Evolutionary conservation across 2,888 invertebrate genomes (phyloP).

Genomic region (Rutpela maculata): DNA sequence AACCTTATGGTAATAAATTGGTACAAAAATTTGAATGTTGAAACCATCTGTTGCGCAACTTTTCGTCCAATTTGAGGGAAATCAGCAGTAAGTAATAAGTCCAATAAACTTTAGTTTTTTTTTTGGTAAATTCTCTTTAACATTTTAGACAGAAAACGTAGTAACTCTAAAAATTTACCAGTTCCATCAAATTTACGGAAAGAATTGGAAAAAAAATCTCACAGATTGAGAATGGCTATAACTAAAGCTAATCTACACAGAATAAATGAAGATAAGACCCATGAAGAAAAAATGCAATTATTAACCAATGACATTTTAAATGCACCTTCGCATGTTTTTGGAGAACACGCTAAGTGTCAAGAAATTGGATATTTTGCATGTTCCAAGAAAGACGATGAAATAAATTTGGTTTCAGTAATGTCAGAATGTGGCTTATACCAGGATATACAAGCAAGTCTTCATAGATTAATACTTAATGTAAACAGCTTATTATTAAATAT

Average conservation of each 20-base stretch:
- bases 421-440: constrained; percentile 14
- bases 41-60: constrained; percentile 49
- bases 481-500: constrained; percentile 27
- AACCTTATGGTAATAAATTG: constrained; percentile 55
- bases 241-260: constrained; percentile 10
- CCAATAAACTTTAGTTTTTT: not conserved
- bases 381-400: not conserved
- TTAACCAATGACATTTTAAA: constrained; percentile 44
- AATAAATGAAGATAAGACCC: not conserved
- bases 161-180: constrained; percentile 24
- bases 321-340: constrained; percentile 27
- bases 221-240: constrained; percentile 27
- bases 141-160: constrained; percentile 11
- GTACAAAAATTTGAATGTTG: constrained; percentile 63
- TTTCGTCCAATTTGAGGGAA: constrained; percentile 30
- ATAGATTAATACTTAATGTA: constrained; percentile 26
- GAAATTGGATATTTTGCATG: constrained; percentile 10
- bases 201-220: constrained; percentile 7
- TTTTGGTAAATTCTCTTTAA: not conserved
- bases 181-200: constrained; percentile 16
- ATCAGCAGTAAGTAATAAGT: constrained; percentile 18
- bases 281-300: constrained; percentile 20
- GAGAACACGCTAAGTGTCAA: constrained; percentile 28
- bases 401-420: constrained; percentile 29
- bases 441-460: constrained; percentile 16